Evolutionary conservation across 1,140 invertebrate genomes (phyloP), one percentile per base, ranked within the genome.

Genomic region (Achroia grisella): DNA sequence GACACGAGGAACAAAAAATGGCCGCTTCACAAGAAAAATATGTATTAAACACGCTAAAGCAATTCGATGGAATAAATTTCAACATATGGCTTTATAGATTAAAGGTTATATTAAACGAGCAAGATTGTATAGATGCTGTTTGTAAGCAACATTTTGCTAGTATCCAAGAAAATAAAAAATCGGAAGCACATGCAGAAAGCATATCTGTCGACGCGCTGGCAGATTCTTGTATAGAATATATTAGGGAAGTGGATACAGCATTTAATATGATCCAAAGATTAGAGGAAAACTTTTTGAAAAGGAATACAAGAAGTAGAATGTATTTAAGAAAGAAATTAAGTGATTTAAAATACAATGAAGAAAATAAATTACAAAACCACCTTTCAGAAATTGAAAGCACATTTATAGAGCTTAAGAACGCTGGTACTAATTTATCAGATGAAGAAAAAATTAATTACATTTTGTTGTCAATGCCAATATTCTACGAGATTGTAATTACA

Each of bases 311-410:
- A 37, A 37, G 35, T 10, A 37, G 15, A 36, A 36, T 37, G 12
- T 37, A 2, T 37, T 13, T 37, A 9, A 14, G 13, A 17, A 37
- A 17, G 13, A 13, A 15, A 37, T 10, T 37, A 8, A 17, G 4
- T 10, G 13, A 37, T 23, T 10, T 37, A 10, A 37, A 37, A 17
- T 37, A 37, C 10, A 37, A 37, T 37, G 35, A 37, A 15, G n/a
- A 9, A 15, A 10, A 17, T 6, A 37, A 17, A 10, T 17, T 37
- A 15, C 35, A 37, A 37, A 8, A 17, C 10, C 35, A 37, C 17
- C 17, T 37, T 9, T 17, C 15, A 9, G 15, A 9, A 14, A 37
- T 37, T 13, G 35, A 37, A 15, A 17, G 17, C 10, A 14, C 17
- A 10, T 37, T 37, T 37, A 37, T 4, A 14, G 13, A 37, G 14